Conservation (phyloP, 2,888 invertebrate genomes). For the Diogma glabrata region DNA sequence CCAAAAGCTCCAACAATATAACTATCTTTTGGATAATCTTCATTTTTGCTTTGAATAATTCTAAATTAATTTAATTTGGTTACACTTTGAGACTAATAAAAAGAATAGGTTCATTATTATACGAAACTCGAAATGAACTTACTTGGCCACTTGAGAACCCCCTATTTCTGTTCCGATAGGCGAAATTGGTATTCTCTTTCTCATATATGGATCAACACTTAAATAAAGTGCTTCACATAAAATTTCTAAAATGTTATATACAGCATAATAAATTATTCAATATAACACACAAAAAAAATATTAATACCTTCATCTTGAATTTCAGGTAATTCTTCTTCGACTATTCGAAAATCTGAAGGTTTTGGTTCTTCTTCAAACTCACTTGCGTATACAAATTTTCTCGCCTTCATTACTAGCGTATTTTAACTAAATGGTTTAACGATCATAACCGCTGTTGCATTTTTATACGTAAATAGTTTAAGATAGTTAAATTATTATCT, state of each 20-base stretch:
- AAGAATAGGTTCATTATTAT: not conserved
- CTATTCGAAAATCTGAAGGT: slow-evolving; percentile 33
- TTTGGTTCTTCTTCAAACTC: slow-evolving; percentile 37
- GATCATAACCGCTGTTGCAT: no score
- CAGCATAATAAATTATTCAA: no score
- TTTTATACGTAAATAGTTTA: no score
- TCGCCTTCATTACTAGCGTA: slow-evolving; percentile 42
- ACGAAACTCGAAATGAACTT: slow-evolving; percentile 23
- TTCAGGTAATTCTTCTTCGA: slow-evolving; percentile 32
- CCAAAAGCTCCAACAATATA: slow-evolving; percentile 52
- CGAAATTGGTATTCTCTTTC: slow-evolving; percentile 42
- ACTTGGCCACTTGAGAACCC: slow-evolving; percentile 59
- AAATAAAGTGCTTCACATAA: slow-evolving; percentile 53
- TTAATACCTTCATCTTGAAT: slow-evolving; percentile 31
- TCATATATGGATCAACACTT: slow-evolving; percentile 63
- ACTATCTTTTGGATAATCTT: slow-evolving; percentile 50
- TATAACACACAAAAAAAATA: no score
- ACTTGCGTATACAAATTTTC: slow-evolving; percentile 50
- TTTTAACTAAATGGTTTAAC: no score
- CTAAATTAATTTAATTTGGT: slow-evolving; percentile 34
- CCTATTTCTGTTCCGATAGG: slow-evolving; percentile 52
- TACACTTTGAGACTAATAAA: not conserved
- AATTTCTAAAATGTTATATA: slow-evolving; percentile 42
- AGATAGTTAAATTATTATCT: no score
- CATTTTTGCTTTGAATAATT: slow-evolving; percentile 53